phyloP scores from a whole-genome alignment of 2,888 invertebrate species.

The Drosophila pseudotakahashii region DNA sequence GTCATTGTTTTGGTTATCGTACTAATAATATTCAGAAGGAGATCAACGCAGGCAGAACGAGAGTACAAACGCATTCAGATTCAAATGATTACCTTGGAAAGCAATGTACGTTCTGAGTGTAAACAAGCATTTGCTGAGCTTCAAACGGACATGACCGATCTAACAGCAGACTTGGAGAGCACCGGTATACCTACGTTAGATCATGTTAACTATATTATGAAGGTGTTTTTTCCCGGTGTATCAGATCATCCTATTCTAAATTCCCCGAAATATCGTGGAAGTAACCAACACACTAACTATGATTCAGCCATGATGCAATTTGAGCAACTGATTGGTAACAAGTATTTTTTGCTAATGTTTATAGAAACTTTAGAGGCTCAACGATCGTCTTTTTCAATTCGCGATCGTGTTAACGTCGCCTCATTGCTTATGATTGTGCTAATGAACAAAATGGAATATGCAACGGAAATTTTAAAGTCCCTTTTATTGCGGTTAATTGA shows the following conservation, averaged over 20 bases:
- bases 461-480: conserved; percentile 96
- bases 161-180: conserved; percentile 97
- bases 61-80: conserved; percentile 99
- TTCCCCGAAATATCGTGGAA: conserved; percentile 92
- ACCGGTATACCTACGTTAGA: conserved; percentile 98
- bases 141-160: conserved; percentile 99
- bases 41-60: conserved; percentile 97
- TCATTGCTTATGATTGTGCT: conserved; percentile 98
- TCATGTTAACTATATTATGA: conserved; percentile 98
- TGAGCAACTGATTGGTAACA: conserved; percentile 96
- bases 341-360: conserved; percentile 96
- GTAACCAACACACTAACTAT: conserved; percentile 93
- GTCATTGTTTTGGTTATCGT: conserved; percentile 93
- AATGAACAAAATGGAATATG: conserved; percentile 99
- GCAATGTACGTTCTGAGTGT: conserved; percentile 98
- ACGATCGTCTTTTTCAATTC: conserved; percentile 95
- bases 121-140: conserved; percentile 88
- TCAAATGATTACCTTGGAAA: conserved; percentile 99
- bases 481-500: conserved; percentile 95
- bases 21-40: conserved; percentile 94
- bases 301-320: conserved; percentile 98
- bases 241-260: conserved; percentile 97
- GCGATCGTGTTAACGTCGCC: conserved; percentile 99
- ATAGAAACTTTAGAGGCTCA: conserved; percentile 98
- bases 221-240: conserved; percentile 98